phyloP scores from a whole-genome alignment of 2,113 vertebrate genomes.

The Pedetes capensis region DNA sequence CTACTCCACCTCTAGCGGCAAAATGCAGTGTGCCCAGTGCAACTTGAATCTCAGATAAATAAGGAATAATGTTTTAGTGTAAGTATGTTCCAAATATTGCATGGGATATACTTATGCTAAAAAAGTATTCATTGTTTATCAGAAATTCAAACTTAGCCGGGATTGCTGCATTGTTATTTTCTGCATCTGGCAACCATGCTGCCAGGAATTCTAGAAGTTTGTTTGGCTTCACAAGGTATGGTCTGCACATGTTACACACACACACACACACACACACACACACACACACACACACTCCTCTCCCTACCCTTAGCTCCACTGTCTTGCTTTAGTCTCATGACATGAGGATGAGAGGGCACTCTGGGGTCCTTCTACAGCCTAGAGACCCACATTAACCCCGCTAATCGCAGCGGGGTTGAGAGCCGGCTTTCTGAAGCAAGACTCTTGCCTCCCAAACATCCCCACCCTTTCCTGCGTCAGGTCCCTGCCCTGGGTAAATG shows the following conservation, averaged over 20 bases:
- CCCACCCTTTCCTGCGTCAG: slow-evolving; percentile 13
- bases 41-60: background rate
- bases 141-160: slow-evolving; percentile 21
- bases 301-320: background rate
- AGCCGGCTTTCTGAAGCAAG: background rate
- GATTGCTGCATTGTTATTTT: background rate
- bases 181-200: background rate
- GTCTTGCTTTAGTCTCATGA: background rate
- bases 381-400: background rate
- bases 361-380: background rate
- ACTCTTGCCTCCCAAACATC: background rate
- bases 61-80: background rate
- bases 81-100: background rate
- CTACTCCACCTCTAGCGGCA: background rate
- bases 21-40: background rate
- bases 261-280: background rate
- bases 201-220: background rate
- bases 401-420: background rate
- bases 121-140: background rate
- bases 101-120: background rate
- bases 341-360: background rate
- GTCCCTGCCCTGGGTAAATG: background rate
- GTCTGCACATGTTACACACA: background rate
- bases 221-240: background rate
- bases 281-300: background rate